A percentile compares a stretch with the other conserved stretches of the same genome.
These are phyloP conservation scores for Drosophila pegasa DNA, from an alignment of 2,888 invertebrate genomes.

Conservation along the genomic window DNA sequence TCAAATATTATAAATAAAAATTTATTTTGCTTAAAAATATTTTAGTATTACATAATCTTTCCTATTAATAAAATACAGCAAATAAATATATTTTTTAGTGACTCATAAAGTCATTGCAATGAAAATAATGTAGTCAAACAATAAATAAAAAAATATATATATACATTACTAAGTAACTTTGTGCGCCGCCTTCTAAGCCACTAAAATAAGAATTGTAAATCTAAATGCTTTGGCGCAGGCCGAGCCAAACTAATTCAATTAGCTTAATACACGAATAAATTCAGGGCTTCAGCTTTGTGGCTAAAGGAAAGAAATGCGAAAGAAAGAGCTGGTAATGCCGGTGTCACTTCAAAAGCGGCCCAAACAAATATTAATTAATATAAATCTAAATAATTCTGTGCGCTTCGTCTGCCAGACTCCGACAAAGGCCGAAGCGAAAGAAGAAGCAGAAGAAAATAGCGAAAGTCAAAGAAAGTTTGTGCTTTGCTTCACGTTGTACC, in stretches of 20 bases:
- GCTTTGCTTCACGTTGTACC: conserved; percentile 53
- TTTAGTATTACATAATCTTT: too few relatives aligned
- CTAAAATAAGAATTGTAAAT: not conserved
- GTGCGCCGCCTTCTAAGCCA: conserved; percentile 1
- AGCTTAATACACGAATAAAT: conserved; percentile 15
- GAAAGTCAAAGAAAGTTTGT: conserved; percentile 59
- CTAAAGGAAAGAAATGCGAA: too few relatives aligned
- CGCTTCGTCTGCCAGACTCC: conserved; percentile 10
- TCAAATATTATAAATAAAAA: too few relatives aligned
- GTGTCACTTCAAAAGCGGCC: conserved; percentile 28
- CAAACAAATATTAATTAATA: conserved; percentile 74
- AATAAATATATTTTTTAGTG: too few relatives aligned
- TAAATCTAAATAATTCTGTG: conserved; percentile 59
- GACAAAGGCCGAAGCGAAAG: not conserved
- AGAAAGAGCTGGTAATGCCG: not conserved
- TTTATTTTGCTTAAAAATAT: not conserved
- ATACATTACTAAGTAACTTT: too few relatives aligned
- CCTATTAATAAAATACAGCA: too few relatives aligned
- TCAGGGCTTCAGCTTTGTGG: not conserved
- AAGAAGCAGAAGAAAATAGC: conserved; percentile 19
- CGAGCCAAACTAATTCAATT: conserved; percentile 28
- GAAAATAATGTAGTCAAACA: too few relatives aligned
- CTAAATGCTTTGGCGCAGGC: not conserved
- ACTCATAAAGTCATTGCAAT: too few relatives aligned
- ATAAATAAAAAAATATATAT: too few relatives aligned